Conservation (phyloP, 1,140 invertebrate species). For the Drosophila parabipectinata region DNA sequence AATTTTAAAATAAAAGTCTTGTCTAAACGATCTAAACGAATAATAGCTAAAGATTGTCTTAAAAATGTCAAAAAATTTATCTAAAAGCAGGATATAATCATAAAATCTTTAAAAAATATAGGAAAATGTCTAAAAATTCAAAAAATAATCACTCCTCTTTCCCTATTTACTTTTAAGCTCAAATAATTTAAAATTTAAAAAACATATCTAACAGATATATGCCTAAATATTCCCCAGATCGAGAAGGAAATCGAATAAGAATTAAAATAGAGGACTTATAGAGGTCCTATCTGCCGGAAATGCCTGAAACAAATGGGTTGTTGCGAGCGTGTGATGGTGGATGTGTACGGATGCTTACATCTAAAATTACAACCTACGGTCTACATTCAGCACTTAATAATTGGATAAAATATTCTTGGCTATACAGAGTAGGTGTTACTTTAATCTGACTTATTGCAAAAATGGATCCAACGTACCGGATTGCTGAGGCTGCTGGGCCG, state of each 20-base stretch:
- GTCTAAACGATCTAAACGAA: not conserved
- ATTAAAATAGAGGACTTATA: no score
- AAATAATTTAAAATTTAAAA: no score
- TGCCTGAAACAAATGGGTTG: not conserved
- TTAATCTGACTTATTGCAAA: constrained; percentile 69
- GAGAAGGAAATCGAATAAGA: no score
- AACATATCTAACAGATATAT: no score
- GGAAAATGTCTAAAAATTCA: no score
- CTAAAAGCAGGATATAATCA: not conserved
- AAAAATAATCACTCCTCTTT: no score
- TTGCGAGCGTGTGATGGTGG: constrained; percentile 20
- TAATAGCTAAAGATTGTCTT: no score
- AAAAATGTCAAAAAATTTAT: not conserved
- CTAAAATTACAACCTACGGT: constrained; percentile 42
- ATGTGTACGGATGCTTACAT: constrained; percentile 38
- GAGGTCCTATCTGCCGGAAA: not conserved
- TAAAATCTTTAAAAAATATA: no score
- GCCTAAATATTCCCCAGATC: not conserved
- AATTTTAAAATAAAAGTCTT: constrained; percentile 18
- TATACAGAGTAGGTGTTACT: constrained; percentile 48
- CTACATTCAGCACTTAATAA: constrained; percentile 53
- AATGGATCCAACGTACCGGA: constrained; percentile 83
- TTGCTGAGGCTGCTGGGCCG: constrained; percentile 71
- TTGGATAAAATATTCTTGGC: constrained; percentile 36
- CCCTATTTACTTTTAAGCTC: no score